Evolutionary conservation across 2,113 vertebrate genomes (phyloP).

Genomic region (Indicator maculatus): DNA sequence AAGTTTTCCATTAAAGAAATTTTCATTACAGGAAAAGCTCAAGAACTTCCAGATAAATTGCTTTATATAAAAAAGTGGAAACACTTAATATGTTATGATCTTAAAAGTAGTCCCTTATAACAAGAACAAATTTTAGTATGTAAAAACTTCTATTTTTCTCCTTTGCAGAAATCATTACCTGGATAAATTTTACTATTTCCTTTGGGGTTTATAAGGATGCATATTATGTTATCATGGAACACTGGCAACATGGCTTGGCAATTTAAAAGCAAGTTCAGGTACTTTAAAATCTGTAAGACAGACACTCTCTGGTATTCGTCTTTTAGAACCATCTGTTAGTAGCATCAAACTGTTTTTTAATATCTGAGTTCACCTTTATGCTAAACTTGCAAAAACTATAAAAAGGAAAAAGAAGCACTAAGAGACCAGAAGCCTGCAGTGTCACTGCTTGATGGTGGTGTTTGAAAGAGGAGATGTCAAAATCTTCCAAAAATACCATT

Average conservation of each 20-base stretch:
- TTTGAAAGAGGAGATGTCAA: not conserved
- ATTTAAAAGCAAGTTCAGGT: constrained; percentile 2
- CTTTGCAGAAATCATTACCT: constrained; percentile 16
- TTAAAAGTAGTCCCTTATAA: not conserved
- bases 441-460: not conserved
- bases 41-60: not conserved
- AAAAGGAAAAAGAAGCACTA: not conserved
- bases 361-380: not conserved
- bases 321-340: not conserved
- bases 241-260: not conserved
- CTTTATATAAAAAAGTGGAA: not conserved
- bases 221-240: not conserved
- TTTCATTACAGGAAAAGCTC: not conserved
- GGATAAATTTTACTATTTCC: not conserved
- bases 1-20: not conserved
- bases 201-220: not conserved
- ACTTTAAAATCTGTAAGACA: not conserved
- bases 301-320: not conserved
- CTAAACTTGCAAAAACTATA: not conserved
- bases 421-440: not conserved
- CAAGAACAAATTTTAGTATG: not conserved
- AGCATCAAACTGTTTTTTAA: not conserved
- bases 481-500: not conserved
- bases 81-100: not conserved
- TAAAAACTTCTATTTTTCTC: not conserved